These are phyloP conservation scores for Stigmatopora nigra DNA, from an alignment of 2,113 vertebrate species.

Conservation along the genomic window DNA sequence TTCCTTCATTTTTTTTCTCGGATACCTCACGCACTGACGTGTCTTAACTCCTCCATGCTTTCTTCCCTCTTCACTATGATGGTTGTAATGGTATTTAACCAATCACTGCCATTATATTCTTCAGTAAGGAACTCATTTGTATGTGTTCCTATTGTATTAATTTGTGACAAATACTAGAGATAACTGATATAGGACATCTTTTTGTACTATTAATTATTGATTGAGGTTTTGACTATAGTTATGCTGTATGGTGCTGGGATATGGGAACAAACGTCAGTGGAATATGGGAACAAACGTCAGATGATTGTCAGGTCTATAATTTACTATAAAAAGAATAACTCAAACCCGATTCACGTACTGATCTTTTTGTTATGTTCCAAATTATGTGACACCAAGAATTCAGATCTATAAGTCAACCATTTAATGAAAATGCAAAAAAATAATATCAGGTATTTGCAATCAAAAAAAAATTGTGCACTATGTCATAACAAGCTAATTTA, in stretches of 20 bases:
- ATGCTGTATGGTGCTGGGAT: background rate
- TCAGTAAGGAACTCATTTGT: no score
- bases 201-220: background rate
- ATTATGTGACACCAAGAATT: background rate
- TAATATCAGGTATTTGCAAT: no score
- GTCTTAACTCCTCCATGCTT: constrained; percentile 12
- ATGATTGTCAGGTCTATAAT: no score
- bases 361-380: background rate
- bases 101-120: no score
- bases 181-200: background rate
- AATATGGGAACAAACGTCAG: background rate
- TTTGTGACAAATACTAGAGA: background rate
- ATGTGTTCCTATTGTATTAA: no score
- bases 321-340: no score
- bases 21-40: constrained; percentile 23
- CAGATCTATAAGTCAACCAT: background rate
- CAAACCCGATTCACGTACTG: background rate
- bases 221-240: background rate
- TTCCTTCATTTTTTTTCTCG: constrained; percentile 5
- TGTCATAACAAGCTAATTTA: no score
- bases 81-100: no score
- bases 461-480: no score
- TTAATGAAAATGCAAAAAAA: background rate
- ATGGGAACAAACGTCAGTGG: background rate
- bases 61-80: constrained; percentile 1